Evolutionary conservation across 2,888 invertebrate species (phyloP).

Genomic region (Meloe dianella): DNA sequence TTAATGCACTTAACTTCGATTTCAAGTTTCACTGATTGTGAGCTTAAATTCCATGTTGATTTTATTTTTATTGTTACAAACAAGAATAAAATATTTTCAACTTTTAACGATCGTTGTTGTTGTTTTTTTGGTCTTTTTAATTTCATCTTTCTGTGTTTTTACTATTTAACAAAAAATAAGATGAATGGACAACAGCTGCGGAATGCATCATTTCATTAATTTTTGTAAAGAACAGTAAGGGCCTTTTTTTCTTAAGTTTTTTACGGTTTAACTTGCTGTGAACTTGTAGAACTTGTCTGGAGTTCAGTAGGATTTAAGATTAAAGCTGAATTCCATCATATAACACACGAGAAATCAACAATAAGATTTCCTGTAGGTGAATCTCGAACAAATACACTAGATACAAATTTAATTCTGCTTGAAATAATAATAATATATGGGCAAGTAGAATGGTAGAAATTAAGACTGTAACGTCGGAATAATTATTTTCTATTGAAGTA

Average conservation of each 20-base stretch:
- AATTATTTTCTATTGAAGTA: neutral
- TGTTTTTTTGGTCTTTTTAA: neutral
- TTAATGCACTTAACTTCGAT: conserved; percentile 9
- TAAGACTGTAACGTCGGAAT: neutral
- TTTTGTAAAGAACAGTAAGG: neutral
- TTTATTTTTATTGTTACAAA: neutral
- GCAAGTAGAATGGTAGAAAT: neutral
- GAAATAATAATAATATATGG: neutral
- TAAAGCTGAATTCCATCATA: neutral
- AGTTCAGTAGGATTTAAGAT: neutral
- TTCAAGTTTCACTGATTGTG: neutral
- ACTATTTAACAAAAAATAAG: neutral
- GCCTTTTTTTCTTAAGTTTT: neutral
- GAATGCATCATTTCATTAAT: neutral
- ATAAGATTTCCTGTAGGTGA: neutral
- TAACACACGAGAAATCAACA: neutral
- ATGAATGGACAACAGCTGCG: neutral
- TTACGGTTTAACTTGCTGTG: neutral
- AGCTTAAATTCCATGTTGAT: neutral
- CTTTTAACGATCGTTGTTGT: too few species aligned
- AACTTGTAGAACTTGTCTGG: neutral
- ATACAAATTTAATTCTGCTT: neutral
- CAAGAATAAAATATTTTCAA: neutral
- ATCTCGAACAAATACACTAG: neutral
- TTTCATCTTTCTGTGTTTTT: neutral